Evolutionary conservation across 2,113 vertebrate genomes (phyloP), one percentile per base, ranked within the genome.

Genomic region (Choloepus hoffmanni): DNA sequence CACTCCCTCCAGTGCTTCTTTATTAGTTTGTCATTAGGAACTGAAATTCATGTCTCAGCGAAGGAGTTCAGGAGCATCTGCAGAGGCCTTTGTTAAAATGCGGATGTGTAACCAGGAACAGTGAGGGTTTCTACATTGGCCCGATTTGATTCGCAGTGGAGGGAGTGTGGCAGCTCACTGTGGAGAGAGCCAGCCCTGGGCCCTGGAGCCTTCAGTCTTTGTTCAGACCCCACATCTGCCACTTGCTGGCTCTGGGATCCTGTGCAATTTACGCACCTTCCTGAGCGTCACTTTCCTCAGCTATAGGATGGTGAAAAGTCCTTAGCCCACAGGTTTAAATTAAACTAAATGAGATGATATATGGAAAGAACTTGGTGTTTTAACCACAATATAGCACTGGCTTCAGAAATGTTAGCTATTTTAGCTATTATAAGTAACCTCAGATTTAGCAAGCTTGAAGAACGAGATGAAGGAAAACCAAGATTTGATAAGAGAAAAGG

Each of bases 81-180:
- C 48, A 26, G 36, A 93, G 30, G 50, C 4, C 62, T 62, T 82
- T 62, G 23, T n/a, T 68, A 33, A 83, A 74, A 72, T 30, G n/a
- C 16, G 8, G 1, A 2, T 19, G 0, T 43, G 36, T 11, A n/a
- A 36, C 16, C 30, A 21, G n/a, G 50, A 33, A 12, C 9, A 0
- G 3, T 50, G n/a, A 28, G 9, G 3, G 3, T 73, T 43, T 67
- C 58, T 23, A 15, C 7, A 0, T 5, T 4, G 21, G n/a, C 12
- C 21, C 21, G 24, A 62, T 36, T 24, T 62, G 6, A 45, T 45
- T 45, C 4, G 43, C n/a, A 30, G 13, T 19, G 43, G 4, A 21
- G n/a, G 23, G 23, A 67, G 7, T 30, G 3, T 24, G 43, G 18
- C 21, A 2, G 13, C 28, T 4, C 7, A 5, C 2, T 1, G 16